phyloP scores from a whole-genome alignment of 92 coral and sea anemone genomes.

The Heliopora coerulea region DNA sequence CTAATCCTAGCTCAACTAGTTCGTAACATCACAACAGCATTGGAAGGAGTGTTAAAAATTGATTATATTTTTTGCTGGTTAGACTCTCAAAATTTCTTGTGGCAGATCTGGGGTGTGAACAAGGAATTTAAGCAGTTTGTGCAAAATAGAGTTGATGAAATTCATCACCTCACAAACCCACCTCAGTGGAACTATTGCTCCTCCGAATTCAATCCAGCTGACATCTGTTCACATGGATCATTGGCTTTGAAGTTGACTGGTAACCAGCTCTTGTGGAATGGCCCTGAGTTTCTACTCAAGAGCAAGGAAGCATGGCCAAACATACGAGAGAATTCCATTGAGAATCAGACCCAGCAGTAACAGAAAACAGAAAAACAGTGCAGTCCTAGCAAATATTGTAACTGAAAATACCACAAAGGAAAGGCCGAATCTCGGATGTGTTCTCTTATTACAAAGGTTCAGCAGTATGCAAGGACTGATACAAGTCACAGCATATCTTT shows the following conservation, averaged over 20 bases:
- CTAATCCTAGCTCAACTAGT: conserved; percentile 50
- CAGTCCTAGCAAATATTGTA: conserved; percentile 23
- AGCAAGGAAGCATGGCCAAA: conserved; percentile 8
- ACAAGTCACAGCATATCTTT: conserved; percentile 56
- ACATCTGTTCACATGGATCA: conserved; percentile 57
- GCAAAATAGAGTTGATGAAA: conserved; percentile 53
- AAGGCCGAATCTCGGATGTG: conserved; percentile 11
- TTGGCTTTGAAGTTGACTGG: conserved; percentile 30
- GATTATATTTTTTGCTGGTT: conserved; percentile 46
- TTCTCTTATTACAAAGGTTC: conserved; percentile 34
- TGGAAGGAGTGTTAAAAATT: conserved; percentile 38
- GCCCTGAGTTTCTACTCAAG: conserved; percentile 20
- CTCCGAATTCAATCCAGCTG: no score
- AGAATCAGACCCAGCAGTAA: neutral
- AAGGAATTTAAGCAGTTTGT: conserved; percentile 60
- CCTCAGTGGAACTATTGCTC: conserved; percentile 52
- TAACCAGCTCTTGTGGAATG: conserved; percentile 53
- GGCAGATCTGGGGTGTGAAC: conserved; percentile 52
- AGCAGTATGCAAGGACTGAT: conserved; percentile 47
- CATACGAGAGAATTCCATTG: neutral
- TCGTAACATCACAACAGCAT: conserved; percentile 39
- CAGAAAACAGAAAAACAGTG: conserved; percentile 1
- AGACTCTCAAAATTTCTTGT: conserved; percentile 54
- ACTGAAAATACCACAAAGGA: conserved; percentile 5
- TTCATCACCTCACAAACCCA: conserved; percentile 44